Percentiles rank a stretch among this genome's conserved stretches.
These are phyloP conservation scores for Chaenodraco wilsoni DNA, from an alignment of 2,797 vertebrate species.

Conservation along the genomic window DNA sequence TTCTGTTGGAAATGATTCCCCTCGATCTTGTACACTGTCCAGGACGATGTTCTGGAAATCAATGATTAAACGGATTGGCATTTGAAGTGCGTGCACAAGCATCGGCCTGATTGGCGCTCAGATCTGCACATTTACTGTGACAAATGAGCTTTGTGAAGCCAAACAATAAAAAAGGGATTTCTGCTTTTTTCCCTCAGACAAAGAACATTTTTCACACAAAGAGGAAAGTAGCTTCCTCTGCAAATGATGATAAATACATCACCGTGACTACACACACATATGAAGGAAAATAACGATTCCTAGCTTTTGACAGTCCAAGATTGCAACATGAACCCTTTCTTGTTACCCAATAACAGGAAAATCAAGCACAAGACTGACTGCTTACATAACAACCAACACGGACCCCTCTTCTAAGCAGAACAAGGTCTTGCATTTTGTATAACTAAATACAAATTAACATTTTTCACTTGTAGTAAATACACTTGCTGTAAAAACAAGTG, in stretches of 20 bases:
- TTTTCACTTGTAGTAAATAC: background rate
- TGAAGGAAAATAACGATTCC: slow-evolving; percentile 29
- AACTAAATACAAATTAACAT: background rate
- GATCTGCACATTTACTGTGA: slow-evolving; percentile 15
- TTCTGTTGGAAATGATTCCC: slow-evolving; percentile 12
- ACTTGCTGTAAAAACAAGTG: slow-evolving; percentile 13
- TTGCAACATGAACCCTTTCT: slow-evolving; percentile 62
- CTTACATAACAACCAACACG: slow-evolving; percentile 27
- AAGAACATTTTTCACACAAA: slow-evolving; percentile 35
- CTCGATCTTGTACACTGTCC: slow-evolving; percentile 10
- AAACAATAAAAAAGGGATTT: slow-evolving; percentile 27
- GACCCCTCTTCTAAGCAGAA: slow-evolving; percentile 14
- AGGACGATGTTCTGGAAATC: slow-evolving; percentile 29
- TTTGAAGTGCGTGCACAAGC: background rate
- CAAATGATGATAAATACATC: slow-evolving; percentile 49
- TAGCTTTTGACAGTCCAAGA: slow-evolving; percentile 25
- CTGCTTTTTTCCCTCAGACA: slow-evolving; percentile 15
- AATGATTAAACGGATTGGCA: slow-evolving; percentile 8
- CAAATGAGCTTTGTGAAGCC: slow-evolving; percentile 17
- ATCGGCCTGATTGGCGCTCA: background rate
- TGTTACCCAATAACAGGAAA: slow-evolving; percentile 66
- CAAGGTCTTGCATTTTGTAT: background rate
- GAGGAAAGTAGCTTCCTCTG: slow-evolving; percentile 36
- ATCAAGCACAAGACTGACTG: slow-evolving; percentile 47
- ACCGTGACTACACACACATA: slow-evolving; percentile 31